phyloP scores from a whole-genome alignment of 2,113 vertebrate genomes.

The Felis chaus region DNA sequence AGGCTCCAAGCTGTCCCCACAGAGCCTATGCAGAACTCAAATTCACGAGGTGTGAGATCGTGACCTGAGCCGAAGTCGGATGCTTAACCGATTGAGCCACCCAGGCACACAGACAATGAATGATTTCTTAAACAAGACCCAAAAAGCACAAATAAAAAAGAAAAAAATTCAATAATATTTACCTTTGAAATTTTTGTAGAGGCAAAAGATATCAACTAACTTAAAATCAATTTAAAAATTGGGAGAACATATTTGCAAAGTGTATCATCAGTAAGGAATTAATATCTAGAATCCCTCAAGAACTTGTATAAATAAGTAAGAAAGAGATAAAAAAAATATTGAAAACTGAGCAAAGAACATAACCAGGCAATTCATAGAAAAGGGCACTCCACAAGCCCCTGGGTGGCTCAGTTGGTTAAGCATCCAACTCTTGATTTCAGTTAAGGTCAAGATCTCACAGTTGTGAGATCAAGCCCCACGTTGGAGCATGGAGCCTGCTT shows the following conservation, averaged over 20 bases:
- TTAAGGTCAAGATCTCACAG: no score
- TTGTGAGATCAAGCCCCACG: no score
- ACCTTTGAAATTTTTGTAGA: neutral
- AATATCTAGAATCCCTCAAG: neutral
- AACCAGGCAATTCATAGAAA: neutral
- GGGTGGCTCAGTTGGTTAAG: no score
- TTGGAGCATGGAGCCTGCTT: no score
- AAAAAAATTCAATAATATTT: neutral
- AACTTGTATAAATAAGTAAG: neutral
- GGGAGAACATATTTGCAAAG: conserved; percentile 3
- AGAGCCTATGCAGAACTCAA: no score
- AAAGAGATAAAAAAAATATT: neutral
- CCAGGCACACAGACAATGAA: neutral
- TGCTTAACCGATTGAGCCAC: no score
- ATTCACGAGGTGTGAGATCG: no score
- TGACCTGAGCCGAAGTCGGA: no score
- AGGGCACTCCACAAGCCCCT: neutral
- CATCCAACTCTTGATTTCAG: no score
- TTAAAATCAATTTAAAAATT: neutral
- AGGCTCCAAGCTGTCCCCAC: no score
- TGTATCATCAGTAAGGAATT: neutral
- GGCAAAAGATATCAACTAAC: neutral
- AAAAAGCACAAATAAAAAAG: neutral
- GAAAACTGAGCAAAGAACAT: neutral
- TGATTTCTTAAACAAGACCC: neutral